Base-by-base conservation (phyloP, 2,797 vertebrate species). In the Galago senegalensis region DNA sequence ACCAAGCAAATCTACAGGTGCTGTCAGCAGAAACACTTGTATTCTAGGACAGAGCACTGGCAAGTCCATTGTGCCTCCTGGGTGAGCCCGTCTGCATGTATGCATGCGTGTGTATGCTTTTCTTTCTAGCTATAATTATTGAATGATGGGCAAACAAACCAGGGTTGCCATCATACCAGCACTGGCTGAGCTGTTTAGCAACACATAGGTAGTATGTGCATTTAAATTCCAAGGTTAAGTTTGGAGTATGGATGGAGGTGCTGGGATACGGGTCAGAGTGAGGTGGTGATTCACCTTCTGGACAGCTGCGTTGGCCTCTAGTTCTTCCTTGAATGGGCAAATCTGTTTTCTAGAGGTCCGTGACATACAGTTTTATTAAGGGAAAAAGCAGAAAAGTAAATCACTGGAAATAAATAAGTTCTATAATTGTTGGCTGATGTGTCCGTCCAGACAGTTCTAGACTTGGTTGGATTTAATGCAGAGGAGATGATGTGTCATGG, bases 61-160 rank as follows among this genome's bases (percentile, higher is more conserved):
- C 14, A 70, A 76, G 37, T 27, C 29, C 89, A 21, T 0, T 14
- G 6, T 25, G 5, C 40, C 29, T 90, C 84, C 29, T 46, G 9
- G 3, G 4, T 34, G 46, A 67, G 63, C 1, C 6, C 7, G 20
- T 58, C 18, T 58, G 56, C 18, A 16, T n/a, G 61, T 13, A 31
- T 13, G 25, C 2, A 9, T 0, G 8, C 7, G 27, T 13, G 14
- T 29, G 17, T 0, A 2, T 9, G 6, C 2, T 27, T 3, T 1
- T 18, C 37, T 46, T 7, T 31, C 84, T 11, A 82, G 13, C 18
- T 58, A 20, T 23, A 69, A 37, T 27, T 72, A 53, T 58, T 69
- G 77, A 88, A 46, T 61, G 60, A 73, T 34, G 56, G 56, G 93
- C 43, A 92, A 29, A 43, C 14, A 63, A 34, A 9, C 2, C 75